Conservation (phyloP, 2,113 vertebrate species). For the Tamias sibiricus region DNA sequence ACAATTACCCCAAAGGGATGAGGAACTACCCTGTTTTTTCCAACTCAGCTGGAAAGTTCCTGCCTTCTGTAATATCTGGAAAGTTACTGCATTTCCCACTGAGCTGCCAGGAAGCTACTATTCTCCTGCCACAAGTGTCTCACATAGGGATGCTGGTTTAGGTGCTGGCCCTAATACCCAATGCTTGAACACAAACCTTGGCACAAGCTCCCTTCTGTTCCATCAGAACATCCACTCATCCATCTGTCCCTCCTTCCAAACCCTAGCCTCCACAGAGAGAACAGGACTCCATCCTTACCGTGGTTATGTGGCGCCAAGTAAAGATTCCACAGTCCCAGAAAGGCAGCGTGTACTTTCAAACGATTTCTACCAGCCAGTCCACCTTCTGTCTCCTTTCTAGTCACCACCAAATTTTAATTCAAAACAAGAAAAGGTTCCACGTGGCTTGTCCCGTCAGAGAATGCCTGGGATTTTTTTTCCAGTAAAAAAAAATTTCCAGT, state of each 20-base stretch:
- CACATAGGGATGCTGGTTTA: background rate
- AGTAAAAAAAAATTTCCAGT: background rate
- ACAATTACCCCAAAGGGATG: rapidly evolving
- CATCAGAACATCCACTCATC: too few species aligned
- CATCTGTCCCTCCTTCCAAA: background rate
- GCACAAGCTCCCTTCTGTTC: background rate
- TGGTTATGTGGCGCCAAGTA: rapidly evolving
- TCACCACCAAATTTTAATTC: background rate
- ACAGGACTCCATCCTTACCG: background rate
- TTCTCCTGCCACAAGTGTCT: background rate
- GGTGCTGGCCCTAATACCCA: rapidly evolving
- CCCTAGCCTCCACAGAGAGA: background rate
- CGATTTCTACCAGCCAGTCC: background rate
- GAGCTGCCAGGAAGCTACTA: background rate
- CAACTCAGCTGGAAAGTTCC: background rate
- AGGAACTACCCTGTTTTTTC: background rate
- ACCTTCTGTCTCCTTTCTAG: background rate
- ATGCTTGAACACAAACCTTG: too few species aligned
- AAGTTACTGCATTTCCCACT: background rate
- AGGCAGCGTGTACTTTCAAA: rapidly evolving
- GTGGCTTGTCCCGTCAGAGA: background rate
- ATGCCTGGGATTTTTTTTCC: background rate
- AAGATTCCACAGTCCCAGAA: background rate
- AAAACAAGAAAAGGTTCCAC: background rate
- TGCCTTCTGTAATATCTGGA: background rate